Percentiles rank a stretch among this genome's conserved stretches.
Conservation (phyloP, 2,888 invertebrate genomes). For the Priocnemis perturbator region DNA sequence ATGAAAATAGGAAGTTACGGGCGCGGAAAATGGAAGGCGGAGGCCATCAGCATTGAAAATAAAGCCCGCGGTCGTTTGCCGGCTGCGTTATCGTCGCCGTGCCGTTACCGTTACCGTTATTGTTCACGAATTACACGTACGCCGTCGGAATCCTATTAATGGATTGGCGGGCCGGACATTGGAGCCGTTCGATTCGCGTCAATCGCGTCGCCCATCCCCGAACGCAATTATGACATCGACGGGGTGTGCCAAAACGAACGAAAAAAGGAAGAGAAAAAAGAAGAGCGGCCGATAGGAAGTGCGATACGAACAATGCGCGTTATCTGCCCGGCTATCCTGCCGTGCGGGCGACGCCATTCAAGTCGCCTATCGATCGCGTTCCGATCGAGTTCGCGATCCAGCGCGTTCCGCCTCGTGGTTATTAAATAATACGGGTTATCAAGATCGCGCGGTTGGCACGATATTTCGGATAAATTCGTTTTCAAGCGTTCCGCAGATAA, state of each 20-base stretch:
- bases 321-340: background rate
- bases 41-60: conserved; percentile 24
- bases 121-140: conserved; percentile 33
- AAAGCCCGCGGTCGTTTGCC: conserved; percentile 26
- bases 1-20: background rate
- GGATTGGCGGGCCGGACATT: conserved; percentile 34
- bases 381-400: background rate
- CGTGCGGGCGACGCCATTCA: background rate
- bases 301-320: conserved; percentile 3
- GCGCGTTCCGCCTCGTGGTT: background rate
- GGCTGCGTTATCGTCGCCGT: conserved; percentile 38
- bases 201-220: conserved; percentile 29
- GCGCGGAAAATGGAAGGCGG: conserved; percentile 2
- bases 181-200: conserved; percentile 24
- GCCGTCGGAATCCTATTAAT: conserved; percentile 35
- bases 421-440: no score
- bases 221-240: conserved; percentile 41
- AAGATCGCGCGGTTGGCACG: no score
- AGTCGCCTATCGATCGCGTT: background rate
- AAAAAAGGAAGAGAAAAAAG: background rate
- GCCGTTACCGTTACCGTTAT: conserved; percentile 46
- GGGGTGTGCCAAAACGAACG: background rate
- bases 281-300: background rate
- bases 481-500: no score
- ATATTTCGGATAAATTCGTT: no score